Base-by-base conservation (phyloP, 2,797 vertebrate genomes). In the Dallia pectoralis region DNA sequence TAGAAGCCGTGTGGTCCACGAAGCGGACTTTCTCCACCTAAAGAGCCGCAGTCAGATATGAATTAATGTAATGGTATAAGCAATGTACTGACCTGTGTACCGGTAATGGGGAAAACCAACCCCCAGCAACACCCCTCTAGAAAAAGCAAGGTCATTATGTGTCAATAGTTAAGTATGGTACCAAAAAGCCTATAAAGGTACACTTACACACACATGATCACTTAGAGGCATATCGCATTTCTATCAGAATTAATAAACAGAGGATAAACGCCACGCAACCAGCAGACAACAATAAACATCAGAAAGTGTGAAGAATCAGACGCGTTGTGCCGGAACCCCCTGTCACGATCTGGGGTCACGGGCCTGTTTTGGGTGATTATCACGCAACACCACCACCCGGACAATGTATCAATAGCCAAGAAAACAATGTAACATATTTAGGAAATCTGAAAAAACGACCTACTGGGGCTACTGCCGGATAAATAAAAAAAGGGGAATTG, bases 21-120 rank as follows among this genome's bases (percentile, higher is more conserved):
- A 98, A 85, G 72, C 93, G 92, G 64, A 97, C 97, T 27, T 97
- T 96, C 87, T 98, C 97, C 83, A 99, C 95, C 97, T 99, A 36
- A 14, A 4, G 36, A 8, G 62, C 47, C 29, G 70, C 29, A 74
- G 27, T 27, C 67, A 25, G 8, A 22, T 14, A 12, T 6, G 27
- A 27, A 33, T 56, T 14, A 16, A 70, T 29, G 5, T 30, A 32
- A 9, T 8, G 7, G 32, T 19, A 12, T 8, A 69, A n/a, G 25
- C 67, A 7, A 56, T 56, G n/a, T 25, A 56, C 53, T 56, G 53
- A 56, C n/a, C 9, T 56, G 53, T 56, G 53, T 56, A 22, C 22
- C 51, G 18, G n/a, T 19, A 22, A 11, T 25, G 22, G 18, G n/a
- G 12, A 3, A 15, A 14, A 15, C 32, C 40, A 44, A 9, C 40